phyloP scores from a whole-genome alignment of 2,113 vertebrate species.

The Psettodes erumei region DNA sequence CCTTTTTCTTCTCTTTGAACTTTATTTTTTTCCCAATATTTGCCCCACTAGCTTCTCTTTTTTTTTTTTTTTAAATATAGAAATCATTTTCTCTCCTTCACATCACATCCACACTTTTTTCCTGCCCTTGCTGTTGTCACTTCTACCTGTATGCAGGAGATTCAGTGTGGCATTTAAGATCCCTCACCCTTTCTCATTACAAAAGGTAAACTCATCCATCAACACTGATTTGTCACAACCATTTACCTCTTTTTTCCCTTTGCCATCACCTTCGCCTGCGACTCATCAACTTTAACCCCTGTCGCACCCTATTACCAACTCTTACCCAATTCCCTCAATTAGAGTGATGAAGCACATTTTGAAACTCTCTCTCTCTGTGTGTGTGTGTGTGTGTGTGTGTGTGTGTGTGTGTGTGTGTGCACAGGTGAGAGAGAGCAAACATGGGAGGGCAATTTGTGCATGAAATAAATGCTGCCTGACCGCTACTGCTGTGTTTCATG shows the following conservation, averaged over 20 bases:
- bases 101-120: background rate
- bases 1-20: background rate
- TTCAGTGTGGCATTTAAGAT: slow-evolving; percentile 32
- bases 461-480: slow-evolving; percentile 21
- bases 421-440: slow-evolving; percentile 10
- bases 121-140: slow-evolving; percentile 12
- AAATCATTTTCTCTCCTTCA: slow-evolving; percentile 7
- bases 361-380: background rate
- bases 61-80: background rate
- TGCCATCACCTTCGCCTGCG: slow-evolving; percentile 41
- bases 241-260: slow-evolving; percentile 52
- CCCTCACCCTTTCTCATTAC: slow-evolving; percentile 10
- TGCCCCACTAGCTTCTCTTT: background rate
- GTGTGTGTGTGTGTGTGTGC: background rate
- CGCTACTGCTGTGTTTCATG: slow-evolving; percentile 37
- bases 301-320: slow-evolving; percentile 36
- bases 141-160: slow-evolving; percentile 29
- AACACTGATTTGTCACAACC: slow-evolving; percentile 58
- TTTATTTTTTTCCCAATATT: background rate
- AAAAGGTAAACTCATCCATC: slow-evolving; percentile 70
- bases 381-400: background rate
- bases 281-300: slow-evolving; percentile 54
- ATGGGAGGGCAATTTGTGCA: slow-evolving; percentile 26
- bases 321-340: slow-evolving; percentile 38
- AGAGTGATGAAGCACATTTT: slow-evolving; percentile 46